Conservation (phyloP, 1,140 invertebrate species). For the Ceratina japonica region DNA sequence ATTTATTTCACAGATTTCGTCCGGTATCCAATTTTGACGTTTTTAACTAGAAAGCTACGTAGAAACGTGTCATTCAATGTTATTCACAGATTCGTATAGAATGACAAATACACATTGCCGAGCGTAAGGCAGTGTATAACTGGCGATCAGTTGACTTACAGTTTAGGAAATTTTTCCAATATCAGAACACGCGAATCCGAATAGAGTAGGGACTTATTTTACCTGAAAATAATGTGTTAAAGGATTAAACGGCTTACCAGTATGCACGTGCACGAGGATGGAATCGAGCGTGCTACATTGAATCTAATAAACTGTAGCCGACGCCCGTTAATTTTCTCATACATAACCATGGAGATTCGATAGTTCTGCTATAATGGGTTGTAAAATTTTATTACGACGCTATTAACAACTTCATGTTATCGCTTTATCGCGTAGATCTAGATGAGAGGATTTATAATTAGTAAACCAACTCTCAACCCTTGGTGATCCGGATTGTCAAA, state of each 20-base stretch:
- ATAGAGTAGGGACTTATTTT: neutral
- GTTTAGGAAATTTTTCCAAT: too few relatives aligned
- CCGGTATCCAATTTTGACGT: too few relatives aligned
- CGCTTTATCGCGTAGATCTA: constrained; percentile 41
- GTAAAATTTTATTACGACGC: constrained; percentile 62
- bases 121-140: too few relatives aligned
- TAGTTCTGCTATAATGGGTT: constrained; percentile 57
- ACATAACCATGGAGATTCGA: constrained; percentile 56
- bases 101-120: too few relatives aligned
- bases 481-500: neutral
- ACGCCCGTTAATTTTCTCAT: constrained; percentile 54
- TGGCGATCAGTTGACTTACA: too few relatives aligned
- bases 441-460: constrained; percentile 51
- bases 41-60: too few relatives aligned
- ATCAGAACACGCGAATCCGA: neutral
- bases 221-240: too few relatives aligned
- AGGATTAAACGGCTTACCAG: neutral
- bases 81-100: too few relatives aligned
- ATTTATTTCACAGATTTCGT: too few relatives aligned
- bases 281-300: constrained; percentile 25
- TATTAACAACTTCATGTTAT: constrained; percentile 57
- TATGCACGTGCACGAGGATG: neutral
- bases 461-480: neutral
- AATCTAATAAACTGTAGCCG: constrained; percentile 58
- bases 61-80: too few relatives aligned